Conservation (phyloP, 2,113 vertebrate species). For the Xenopus tropicalis region UCB_Xtro_10.0 CM004445.2:27428501-27429000, state of each 20-base stretch:
- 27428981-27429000: slow-evolving; percentile 59
- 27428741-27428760: slow-evolving; percentile 20
- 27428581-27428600: slow-evolving; percentile 53
- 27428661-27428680: slow-evolving; percentile 57
- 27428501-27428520: slow-evolving; percentile 64
- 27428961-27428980: slow-evolving; percentile 54
- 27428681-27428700: slow-evolving; percentile 59
- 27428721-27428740: slow-evolving; percentile 39
- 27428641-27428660: slow-evolving; percentile 52
- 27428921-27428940: no score
- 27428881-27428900: no score
- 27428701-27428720: slow-evolving; percentile 61
- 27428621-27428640: slow-evolving; percentile 57
- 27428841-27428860: no score
- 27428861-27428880: no score
- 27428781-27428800: no score
- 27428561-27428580: slow-evolving; percentile 47
- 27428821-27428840: no score
- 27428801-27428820: no score
- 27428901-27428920: no score
- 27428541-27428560: slow-evolving; percentile 49
- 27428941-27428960: no score
- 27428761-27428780: no score
- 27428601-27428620: slow-evolving; percentile 58
- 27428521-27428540: slow-evolving; percentile 65